Evolutionary conservation across 2,888 invertebrate species (phyloP).

Genomic region (Phengaris arion): DNA sequence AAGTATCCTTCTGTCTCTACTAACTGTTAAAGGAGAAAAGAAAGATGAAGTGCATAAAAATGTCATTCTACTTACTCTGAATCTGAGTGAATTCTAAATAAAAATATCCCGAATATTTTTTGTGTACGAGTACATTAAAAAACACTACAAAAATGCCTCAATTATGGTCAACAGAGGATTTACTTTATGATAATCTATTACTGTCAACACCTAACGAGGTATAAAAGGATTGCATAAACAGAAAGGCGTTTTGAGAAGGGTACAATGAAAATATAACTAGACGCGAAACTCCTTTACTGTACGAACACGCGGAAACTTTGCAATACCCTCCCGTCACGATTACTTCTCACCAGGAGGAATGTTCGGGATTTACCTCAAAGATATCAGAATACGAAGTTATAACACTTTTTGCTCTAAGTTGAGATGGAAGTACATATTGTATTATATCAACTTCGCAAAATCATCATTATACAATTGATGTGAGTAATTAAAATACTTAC

Average conservation of each 20-base stretch:
- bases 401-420: background rate
- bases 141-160: background rate
- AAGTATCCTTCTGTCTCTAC: too few species aligned
- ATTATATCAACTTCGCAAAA: too few species aligned
- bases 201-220: background rate
- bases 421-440: background rate
- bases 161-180: background rate
- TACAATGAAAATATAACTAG: conserved; percentile 10
- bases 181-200: background rate
- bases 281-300: conserved; percentile 4
- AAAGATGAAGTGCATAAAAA: background rate
- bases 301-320: background rate
- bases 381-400: background rate
- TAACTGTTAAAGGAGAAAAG: too few species aligned
- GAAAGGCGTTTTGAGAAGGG: conserved; percentile 19
- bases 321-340: background rate
- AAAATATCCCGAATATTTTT: background rate
- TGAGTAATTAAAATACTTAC: too few species aligned
- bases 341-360: background rate
- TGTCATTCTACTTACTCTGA: background rate
- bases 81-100: too few species aligned
- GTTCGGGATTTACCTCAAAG: background rate
- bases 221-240: conserved; percentile 20
- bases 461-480: too few species aligned
- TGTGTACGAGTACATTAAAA: background rate